These are phyloP conservation scores for Cranoglanis bouderius DNA, from an alignment of 2,113 vertebrate genomes.

Conservation along the genomic window DNA sequence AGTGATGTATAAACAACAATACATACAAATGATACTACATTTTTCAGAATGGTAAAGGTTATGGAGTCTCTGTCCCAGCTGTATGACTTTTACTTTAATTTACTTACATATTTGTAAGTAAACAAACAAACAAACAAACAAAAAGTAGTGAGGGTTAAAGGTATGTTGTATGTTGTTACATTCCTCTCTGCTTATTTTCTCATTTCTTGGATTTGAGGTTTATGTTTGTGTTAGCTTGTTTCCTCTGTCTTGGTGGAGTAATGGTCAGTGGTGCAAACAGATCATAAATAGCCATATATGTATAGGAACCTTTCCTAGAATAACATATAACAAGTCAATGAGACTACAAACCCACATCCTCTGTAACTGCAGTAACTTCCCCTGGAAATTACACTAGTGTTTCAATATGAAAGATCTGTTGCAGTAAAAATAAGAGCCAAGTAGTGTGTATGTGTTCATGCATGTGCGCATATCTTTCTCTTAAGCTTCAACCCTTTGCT, in stretches of 20 bases:
- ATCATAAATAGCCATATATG: background rate
- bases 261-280: background rate
- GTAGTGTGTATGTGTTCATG: background rate
- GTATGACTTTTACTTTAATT: no score
- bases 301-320: background rate
- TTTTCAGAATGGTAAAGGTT: no score
- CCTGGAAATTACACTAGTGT: background rate
- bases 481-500: background rate
- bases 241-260: background rate
- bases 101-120: no score
- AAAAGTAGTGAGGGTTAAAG: no score
- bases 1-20: background rate
- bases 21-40: no score
- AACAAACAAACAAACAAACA: no score
- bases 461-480: conserved; percentile 19
- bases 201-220: no score
- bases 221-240: background rate
- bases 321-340: background rate
- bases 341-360: conserved; percentile 1
- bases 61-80: no score
- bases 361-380: background rate
- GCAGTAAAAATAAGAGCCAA: background rate
- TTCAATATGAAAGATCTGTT: background rate
- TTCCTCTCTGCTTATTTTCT: background rate
- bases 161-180: no score